Conservation (phyloP, 1,140 invertebrate species). For the Drosophila parabipectinata region DNA sequence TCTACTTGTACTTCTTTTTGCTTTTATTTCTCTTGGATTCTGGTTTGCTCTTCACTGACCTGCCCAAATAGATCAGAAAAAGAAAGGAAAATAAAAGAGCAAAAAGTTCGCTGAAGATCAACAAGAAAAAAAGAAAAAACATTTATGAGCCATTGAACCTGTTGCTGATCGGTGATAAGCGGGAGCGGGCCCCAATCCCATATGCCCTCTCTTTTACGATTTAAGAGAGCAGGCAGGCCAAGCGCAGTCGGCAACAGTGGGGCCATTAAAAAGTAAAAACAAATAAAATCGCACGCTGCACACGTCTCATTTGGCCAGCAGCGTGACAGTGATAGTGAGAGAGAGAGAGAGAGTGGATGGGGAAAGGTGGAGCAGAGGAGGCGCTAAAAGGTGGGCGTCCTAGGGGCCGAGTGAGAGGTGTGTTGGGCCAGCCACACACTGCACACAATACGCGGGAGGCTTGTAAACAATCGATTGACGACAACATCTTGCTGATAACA, state of each 20-base stretch:
- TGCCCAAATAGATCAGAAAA: slow-evolving; percentile 28
- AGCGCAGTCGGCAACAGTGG: slow-evolving; percentile 34
- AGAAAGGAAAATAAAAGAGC: slow-evolving; percentile 1
- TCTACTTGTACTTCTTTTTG: slow-evolving; percentile 1
- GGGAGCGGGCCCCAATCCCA: slow-evolving; percentile 5
- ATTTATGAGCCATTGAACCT: slow-evolving; percentile 30
- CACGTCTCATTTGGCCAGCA: neutral
- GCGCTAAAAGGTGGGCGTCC: neutral
- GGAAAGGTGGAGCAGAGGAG: no score
- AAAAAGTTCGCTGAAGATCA: slow-evolving; percentile 3
- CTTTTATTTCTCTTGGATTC: neutral
- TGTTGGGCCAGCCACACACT: neutral
- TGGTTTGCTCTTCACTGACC: slow-evolving; percentile 38
- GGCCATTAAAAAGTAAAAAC: slow-evolving; percentile 8
- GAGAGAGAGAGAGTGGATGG: neutral
- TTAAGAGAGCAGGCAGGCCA: neutral
- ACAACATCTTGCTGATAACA: slow-evolving; percentile 30
- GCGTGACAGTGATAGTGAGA: neutral
- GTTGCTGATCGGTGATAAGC: slow-evolving; percentile 14
- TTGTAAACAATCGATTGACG: slow-evolving; percentile 23
- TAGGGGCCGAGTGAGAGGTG: neutral
- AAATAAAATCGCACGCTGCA: slow-evolving; percentile 9
- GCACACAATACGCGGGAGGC: neutral
- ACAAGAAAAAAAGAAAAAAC: neutral
- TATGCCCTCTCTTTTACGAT: neutral